Evolutionary conservation across 2,797 vertebrate species (phyloP), one percentile per base, ranked within the genome.

Genomic region (Moxostoma hubbsi): DNA sequence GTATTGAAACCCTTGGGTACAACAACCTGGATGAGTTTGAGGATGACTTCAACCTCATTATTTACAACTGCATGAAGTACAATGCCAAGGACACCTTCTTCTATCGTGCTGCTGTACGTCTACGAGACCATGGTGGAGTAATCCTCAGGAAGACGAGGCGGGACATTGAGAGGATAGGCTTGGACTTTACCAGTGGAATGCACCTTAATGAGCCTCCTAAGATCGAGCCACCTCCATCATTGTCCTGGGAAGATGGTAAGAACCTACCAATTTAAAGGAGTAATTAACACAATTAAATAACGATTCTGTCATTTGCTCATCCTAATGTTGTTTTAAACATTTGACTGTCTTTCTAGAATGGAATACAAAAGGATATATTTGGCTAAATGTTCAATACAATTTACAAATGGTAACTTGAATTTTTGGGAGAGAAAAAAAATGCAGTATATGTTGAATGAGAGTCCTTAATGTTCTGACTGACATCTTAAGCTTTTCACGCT

Each of bases 21-120:
- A 91, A 83, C 70, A 96, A 92, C 87, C 89, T 99, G 82, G 93
- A 94, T 55, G 95, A 96, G 15, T 97, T 99, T 83, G 97, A 99
- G 91, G 93, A 93, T 0, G 98, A 99, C 89, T 98, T 99, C 77
- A 93, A 98, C 88, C 95, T 98, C 79, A 95, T 99, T 58, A 94
- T 99, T 86, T 89, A 93, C 86, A 99, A 99, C 92, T 99, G 98
- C 92, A 93, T 99, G 96, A 95, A 94, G 76, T 99, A 99, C 90
- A 99, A 99, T 59, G 95, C 96, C 89, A 98, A 97, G 92, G 98
- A 99, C 85, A 98, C 96, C 0, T 96, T 96, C 86, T 99, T 99
- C 88, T 95, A 97, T 90, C 94, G 95, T 82, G 95, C 95, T 9
- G 98, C 93, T 7, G 93, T 97, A 87, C 90, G 98, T 46, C 92